Base-by-base conservation (phyloP, 2,888 invertebrate genomes). In the Noctua janthina region DNA sequence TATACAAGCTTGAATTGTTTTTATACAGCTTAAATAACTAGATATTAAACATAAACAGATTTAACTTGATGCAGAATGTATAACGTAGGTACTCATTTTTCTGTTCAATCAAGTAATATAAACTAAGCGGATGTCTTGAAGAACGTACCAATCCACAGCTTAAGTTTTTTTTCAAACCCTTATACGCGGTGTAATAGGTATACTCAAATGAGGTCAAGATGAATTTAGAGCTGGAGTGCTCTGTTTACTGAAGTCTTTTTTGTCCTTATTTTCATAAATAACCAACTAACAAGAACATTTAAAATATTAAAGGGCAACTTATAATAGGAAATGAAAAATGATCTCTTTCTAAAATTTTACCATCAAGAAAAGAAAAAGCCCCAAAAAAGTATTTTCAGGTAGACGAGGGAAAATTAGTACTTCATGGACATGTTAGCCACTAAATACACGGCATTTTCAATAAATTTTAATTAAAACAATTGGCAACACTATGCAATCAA, bases 341-440 rank as follows among this genome's bases (percentile, higher is more conserved):
- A 17, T 64, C 1, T 20, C 1, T 20, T 20, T 35, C 8, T 4
- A 35, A 35, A 64, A 29, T 15, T 13, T 15, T 29, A 62, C 62
- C 29, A n/a, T 13, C 1, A 5, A 13, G 5, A n/a, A n/a, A 59
- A 59, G 23, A 23, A 59, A n/a, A n/a, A 11, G 13, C n/a, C 13
- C n/a, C 11, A 15, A 29, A 64, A 29, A 39, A 39, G 20, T 35
- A 39, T 10, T 59, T 59, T 54, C 46, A 51, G 20, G 2, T n/a
- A 39, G 11, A 62, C 17, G 54, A 54, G 49, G 80, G 85, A 2
- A 71, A 78, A 88, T 92, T 92, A 92, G 92, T 93, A 89, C 39
- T 66, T 71, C n/a, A 84, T 51, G 73, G 91, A 92, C 91, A 92
- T 93, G 92, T 93, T 93, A 93, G 82, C 84, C 54, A 91, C 88